A percentile compares a stretch with the other conserved stretches of the same genome.
These are phyloP conservation scores for Aphodius granarius DNA, from an alignment of 2,888 invertebrate genomes.

Conservation along the genomic window DNA sequence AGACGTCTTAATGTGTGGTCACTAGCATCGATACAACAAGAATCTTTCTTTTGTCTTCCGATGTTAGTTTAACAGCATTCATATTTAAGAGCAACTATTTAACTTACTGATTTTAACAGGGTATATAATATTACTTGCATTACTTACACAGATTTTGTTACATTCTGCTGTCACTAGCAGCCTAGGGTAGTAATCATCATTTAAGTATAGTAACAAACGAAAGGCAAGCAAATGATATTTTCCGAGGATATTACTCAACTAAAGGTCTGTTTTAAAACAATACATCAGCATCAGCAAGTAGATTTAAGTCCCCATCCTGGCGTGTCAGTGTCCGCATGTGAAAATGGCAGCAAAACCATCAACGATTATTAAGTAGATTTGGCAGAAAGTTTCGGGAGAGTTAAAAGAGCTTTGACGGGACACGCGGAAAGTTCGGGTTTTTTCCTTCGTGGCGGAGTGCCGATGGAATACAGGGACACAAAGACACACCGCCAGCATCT, in stretches of 20 bases:
- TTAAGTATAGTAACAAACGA: no score
- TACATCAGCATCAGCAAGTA: neutral
- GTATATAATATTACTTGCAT: no score
- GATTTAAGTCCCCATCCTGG: neutral
- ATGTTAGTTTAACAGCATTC: neutral
- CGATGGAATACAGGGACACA: neutral
- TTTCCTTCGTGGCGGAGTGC: neutral
- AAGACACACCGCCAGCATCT: neutral
- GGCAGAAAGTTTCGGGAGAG: neutral
- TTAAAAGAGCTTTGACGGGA: neutral
- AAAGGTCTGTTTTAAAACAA: neutral
- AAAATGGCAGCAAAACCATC: neutral
- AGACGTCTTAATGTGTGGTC: constrained; percentile 32
- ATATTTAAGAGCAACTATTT: neutral
- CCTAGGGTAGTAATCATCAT: no score
- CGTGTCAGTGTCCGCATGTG: neutral
- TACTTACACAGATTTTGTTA: no score
- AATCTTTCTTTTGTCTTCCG: neutral
- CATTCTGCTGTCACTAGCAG: no score
- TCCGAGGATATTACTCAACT: no score
- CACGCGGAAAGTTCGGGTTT: neutral
- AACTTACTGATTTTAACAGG: no score
- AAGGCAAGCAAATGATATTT: no score
- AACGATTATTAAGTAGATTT: neutral
- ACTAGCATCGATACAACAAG: neutral